A percentile compares a stretch with the other conserved stretches of the same genome.
Conservation (phyloP, 2,888 invertebrate genomes). For the Lagria hirta region DNA sequence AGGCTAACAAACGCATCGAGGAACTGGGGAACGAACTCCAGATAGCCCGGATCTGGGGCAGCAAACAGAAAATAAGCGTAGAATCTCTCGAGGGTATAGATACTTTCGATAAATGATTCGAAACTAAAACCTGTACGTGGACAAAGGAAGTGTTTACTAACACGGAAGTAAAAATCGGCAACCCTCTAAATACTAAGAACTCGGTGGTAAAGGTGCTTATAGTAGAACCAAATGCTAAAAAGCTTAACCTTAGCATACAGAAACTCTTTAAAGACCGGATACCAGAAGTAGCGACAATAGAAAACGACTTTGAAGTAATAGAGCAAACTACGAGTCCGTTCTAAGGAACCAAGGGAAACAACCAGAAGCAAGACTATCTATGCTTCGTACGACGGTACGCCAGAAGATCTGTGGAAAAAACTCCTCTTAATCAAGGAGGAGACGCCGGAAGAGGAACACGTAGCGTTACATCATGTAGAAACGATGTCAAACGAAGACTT, state of each 20-base stretch:
- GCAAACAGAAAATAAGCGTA: too few species aligned
- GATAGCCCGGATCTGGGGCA: too few species aligned
- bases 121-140: too few species aligned
- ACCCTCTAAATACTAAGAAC: conserved; percentile 7
- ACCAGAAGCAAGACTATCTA: conserved; percentile 3
- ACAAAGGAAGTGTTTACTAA: too few species aligned
- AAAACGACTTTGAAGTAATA: conserved; percentile 11
- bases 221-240: conserved; percentile 8
- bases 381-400: background rate
- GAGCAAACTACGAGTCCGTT: conserved; percentile 8
- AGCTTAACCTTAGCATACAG: conserved; percentile 9
- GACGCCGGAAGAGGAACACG: background rate
- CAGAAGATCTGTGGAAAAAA: conserved; percentile 2
- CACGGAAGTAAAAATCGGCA: conserved; percentile 11
- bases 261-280: conserved; percentile 5
- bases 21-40: too few species aligned
- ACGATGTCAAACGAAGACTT: background rate
- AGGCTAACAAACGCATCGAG: too few species aligned
- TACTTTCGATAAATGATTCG: too few species aligned
- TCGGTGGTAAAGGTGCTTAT: conserved; percentile 8
- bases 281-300: conserved; percentile 5
- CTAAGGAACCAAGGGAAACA: background rate
- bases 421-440: background rate
- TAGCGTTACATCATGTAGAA: conserved; percentile 2
- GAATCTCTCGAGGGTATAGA: too few species aligned